Conservation (phyloP, 2,113 vertebrate species). For the Melanerpes aurifrons region DNA sequence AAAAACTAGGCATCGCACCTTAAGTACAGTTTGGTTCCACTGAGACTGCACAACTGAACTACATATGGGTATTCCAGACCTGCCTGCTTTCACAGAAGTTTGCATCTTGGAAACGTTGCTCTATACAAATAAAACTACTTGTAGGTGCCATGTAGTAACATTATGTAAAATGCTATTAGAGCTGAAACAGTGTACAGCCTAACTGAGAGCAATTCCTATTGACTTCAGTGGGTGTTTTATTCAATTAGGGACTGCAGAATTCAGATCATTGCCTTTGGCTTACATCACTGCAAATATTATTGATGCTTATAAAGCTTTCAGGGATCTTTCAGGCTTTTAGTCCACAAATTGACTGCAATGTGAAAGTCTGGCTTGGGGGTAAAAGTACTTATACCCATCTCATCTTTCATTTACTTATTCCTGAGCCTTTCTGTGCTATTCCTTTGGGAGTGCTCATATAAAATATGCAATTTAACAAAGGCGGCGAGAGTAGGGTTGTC, state of each 20-base stretch:
- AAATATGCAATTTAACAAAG: constrained; percentile 29
- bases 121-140: not conserved
- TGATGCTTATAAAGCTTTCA: constrained; percentile 53
- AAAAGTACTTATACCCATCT: constrained; percentile 39
- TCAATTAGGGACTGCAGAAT: constrained; percentile 41
- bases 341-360: constrained; percentile 40
- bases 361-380: constrained; percentile 14
- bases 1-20: not conserved
- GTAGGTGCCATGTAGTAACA: not conserved
- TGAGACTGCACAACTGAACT: not conserved
- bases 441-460: constrained; percentile 29
- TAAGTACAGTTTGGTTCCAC: not conserved
- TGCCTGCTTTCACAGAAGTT: not conserved
- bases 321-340: constrained; percentile 58
- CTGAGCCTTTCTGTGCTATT: constrained; percentile 26
- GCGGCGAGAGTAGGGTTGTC: not conserved
- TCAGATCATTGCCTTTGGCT: constrained; percentile 51
- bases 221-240: constrained; percentile 13
- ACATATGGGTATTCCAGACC: not conserved
- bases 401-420: constrained; percentile 52
- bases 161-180: not conserved
- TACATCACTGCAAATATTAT: constrained; percentile 52
- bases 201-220: constrained; percentile 15
- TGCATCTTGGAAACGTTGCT: not conserved
- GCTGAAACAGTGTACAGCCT: not conserved